Percentiles rank a stretch among this genome's conserved stretches.
Conservation (phyloP, 2,113 vertebrate species). For the Miniopterus natalensis region DNA sequence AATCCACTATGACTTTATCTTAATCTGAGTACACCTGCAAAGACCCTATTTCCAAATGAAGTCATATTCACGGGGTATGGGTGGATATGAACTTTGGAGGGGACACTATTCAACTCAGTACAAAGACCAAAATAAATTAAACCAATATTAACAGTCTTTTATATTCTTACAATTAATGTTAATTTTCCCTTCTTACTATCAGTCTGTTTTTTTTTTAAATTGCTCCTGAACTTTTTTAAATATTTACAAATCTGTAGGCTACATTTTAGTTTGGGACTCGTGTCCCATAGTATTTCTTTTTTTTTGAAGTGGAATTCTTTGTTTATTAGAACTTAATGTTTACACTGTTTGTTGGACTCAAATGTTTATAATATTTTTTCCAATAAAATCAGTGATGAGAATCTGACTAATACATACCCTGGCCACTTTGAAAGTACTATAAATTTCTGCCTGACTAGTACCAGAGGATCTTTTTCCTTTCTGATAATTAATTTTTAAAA, state of each 20-base stretch:
- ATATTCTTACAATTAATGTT: neutral
- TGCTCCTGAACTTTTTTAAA: neutral
- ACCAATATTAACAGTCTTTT: neutral
- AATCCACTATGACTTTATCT: neutral
- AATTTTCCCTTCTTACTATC: slow-evolving; percentile 1
- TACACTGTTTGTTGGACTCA: neutral
- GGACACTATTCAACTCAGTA: neutral
- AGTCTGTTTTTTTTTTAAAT: neutral
- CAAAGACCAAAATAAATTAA: slow-evolving; percentile 3
- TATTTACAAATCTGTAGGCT: neutral
- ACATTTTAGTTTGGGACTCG: neutral
- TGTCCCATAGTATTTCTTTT: neutral
- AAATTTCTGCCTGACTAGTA: neutral
- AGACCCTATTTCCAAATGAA: neutral
- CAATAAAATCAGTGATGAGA: neutral
- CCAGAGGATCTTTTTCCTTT: neutral
- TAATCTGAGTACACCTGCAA: neutral
- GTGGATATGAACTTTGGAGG: neutral
- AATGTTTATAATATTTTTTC: neutral
- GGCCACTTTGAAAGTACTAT: neutral
- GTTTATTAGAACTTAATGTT: neutral
- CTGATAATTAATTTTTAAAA: neutral
- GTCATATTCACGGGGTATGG: neutral
- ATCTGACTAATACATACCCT: neutral
- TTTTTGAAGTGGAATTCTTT: neutral